These are phyloP conservation scores for Papilio demoleus DNA, from an alignment of 2,888 invertebrate species.

Conservation along the genomic window DNA sequence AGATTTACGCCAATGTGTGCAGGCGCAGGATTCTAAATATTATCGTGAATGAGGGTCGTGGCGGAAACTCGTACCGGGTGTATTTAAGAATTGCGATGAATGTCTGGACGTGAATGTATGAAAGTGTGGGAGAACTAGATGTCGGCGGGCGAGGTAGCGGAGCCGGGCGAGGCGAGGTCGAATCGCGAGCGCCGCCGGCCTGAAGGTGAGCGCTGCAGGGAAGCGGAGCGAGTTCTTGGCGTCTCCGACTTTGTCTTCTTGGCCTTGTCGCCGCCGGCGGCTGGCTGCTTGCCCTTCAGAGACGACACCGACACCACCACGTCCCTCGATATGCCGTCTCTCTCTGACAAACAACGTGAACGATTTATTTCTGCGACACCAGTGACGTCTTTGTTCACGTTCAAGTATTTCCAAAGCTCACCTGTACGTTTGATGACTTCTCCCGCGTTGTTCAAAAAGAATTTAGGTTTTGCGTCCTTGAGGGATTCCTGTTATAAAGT, in stretches of 20 bases:
- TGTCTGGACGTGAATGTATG: slow-evolving; percentile 30
- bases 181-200: slow-evolving; percentile 73
- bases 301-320: slow-evolving; percentile 76
- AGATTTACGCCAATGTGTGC: no score
- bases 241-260: slow-evolving; percentile 77
- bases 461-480: slow-evolving; percentile 77
- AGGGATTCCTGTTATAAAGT: slow-evolving; percentile 68
- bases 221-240: slow-evolving; percentile 71
- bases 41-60: no score
- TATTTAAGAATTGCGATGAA: not conserved
- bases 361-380: not conserved
- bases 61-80: no score
- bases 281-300: slow-evolving; percentile 79
- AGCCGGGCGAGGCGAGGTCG: slow-evolving; percentile 60
- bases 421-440: slow-evolving; percentile 79
- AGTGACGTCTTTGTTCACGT: no score
- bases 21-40: no score
- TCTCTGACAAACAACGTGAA: slow-evolving; percentile 56
- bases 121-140: slow-evolving; percentile 54
- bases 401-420: slow-evolving; percentile 46
- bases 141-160: slow-evolving; percentile 73
- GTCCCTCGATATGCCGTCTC: slow-evolving; percentile 71
- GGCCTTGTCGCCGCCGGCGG: slow-evolving; percentile 74
- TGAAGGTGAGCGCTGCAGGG: slow-evolving; percentile 75
- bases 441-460: slow-evolving; percentile 80